Evolutionary conservation across 2,797 vertebrate species (phyloP).

Genomic region (Myiothlypis coronata): DNA sequence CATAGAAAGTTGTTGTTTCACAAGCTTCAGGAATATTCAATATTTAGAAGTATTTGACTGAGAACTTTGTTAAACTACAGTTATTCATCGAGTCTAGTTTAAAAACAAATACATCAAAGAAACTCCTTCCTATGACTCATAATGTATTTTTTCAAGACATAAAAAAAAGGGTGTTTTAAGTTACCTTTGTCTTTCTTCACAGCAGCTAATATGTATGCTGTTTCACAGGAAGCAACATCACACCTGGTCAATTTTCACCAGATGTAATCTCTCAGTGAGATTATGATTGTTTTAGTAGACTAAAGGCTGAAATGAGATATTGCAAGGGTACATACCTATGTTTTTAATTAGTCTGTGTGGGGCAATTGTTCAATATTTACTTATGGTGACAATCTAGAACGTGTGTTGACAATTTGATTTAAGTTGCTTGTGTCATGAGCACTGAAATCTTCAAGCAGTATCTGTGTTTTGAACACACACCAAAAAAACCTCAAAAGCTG

Average conservation of each 20-base stretch:
- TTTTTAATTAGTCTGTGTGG: background rate
- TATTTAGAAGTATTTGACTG: background rate
- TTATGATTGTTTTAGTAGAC: background rate
- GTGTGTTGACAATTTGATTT: background rate
- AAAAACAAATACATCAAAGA: background rate
- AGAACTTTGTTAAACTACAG: background rate
- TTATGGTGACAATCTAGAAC: background rate
- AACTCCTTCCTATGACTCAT: background rate
- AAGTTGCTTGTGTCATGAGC: background rate
- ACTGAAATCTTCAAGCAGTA: background rate
- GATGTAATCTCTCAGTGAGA: background rate
- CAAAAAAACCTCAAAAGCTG: accelerated
- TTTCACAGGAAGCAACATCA: background rate
- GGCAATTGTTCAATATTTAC: background rate
- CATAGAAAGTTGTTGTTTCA: background rate
- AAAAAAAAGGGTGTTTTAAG: background rate
- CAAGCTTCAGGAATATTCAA: background rate
- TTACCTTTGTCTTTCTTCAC: background rate
- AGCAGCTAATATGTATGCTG: background rate
- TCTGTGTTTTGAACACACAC: background rate
- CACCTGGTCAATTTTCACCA: background rate
- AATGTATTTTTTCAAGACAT: background rate
- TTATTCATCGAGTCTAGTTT: background rate
- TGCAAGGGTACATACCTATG: background rate
- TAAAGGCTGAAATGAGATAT: background rate